Evolutionary conservation across 2,113 vertebrate species (phyloP).

Genomic region (Tricholaema leucomelas): DNA sequence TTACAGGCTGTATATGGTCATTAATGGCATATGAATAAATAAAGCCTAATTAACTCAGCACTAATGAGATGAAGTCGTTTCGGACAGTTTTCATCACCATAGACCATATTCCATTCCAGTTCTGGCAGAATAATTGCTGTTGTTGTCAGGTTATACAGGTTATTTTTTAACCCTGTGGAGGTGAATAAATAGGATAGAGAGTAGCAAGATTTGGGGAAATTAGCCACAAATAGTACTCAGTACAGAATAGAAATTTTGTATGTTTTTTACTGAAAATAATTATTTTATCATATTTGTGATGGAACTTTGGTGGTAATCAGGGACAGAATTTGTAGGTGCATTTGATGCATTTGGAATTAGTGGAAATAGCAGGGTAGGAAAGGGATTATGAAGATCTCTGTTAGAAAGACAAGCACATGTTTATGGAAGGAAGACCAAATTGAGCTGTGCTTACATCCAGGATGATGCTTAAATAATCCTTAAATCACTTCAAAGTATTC

Average conservation of each 20-base stretch:
- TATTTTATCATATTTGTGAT: background rate
- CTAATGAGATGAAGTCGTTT: constrained; percentile 16
- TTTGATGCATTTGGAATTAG: background rate
- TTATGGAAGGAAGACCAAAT: background rate
- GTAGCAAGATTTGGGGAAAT: background rate
- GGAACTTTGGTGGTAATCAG: background rate
- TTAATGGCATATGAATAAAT: constrained; percentile 61
- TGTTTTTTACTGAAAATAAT: background rate
- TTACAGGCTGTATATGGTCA: constrained; percentile 8
- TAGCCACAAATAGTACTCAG: background rate
- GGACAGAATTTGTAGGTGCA: background rate
- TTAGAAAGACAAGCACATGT: background rate
- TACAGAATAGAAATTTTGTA: background rate
- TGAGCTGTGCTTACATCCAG: background rate
- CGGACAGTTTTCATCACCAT: background rate
- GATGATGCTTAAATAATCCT: background rate
- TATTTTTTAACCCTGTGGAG: background rate
- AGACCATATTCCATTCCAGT: background rate
- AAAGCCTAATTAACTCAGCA: constrained; percentile 38
- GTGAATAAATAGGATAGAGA: background rate
- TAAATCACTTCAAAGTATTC: constrained; percentile 43
- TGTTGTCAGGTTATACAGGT: background rate
- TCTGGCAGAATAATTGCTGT: background rate
- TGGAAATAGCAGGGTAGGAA: background rate
- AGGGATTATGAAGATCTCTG: background rate